A percentile compares a stretch with the other conserved stretches of the same genome.
Evolutionary conservation across 2,113 vertebrate species (phyloP).

Genomic region (Antennarius striatus): DNA sequence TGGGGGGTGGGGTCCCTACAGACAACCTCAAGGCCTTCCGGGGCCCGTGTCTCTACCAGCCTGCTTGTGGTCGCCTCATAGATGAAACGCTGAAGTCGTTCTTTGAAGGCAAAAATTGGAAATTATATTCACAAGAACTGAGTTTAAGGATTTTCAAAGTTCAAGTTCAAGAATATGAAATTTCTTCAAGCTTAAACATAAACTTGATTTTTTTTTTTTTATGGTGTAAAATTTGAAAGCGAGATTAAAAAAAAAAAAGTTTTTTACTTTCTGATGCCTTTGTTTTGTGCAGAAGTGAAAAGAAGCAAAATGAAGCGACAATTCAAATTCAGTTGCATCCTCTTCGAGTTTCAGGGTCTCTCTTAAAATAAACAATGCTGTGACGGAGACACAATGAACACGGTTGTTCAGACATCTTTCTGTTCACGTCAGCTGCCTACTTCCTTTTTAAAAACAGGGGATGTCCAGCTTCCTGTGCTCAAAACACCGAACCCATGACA

Average conservation of each 20-base stretch:
- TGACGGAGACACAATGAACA: background rate
- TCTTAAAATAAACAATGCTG: background rate
- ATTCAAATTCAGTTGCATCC: conserved; percentile 16
- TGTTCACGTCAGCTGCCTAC: conserved; percentile 51
- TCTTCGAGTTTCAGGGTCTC: background rate
- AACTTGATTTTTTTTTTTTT: no score
- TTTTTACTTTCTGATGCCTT: no score
- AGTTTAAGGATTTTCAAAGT: no score
- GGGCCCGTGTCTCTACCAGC: conserved; percentile 24
- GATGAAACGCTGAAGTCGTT: conserved; percentile 23
- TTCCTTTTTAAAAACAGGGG: conserved; percentile 66
- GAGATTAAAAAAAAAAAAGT: no score
- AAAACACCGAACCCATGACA: conserved; percentile 59
- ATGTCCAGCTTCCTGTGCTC: conserved; percentile 73
- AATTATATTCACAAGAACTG: conserved; percentile 3
- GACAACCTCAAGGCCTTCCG: conserved; percentile 53
- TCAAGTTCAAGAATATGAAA: no score
- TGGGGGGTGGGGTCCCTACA: conserved; percentile 67
- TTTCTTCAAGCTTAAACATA: no score
- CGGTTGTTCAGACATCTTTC: conserved; percentile 25
- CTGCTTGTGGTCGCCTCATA: conserved; percentile 40
- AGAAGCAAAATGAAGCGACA: no score
- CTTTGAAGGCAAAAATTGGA: conserved; percentile 45
- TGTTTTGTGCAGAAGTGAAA: no score
- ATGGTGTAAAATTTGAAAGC: no score